A percentile compares a stretch with the other conserved stretches of the same genome.
These are phyloP conservation scores for Ectropis crepuscularia DNA, from an alignment of 2,888 invertebrate species.

Conservation along the genomic window DNA sequence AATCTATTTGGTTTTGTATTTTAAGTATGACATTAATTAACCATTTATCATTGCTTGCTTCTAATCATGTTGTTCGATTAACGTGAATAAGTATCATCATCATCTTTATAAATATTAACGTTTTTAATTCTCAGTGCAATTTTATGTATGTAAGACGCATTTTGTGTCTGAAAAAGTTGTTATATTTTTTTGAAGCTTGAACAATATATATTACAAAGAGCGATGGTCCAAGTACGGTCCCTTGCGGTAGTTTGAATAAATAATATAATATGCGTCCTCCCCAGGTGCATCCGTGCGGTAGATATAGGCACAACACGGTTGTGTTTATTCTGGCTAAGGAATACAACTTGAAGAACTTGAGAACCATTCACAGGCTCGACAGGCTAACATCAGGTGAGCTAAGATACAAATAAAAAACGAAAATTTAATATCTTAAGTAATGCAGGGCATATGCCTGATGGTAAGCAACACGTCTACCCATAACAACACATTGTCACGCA, in stretches of 20 bases:
- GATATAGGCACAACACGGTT: slow-evolving; percentile 98
- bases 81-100: slow-evolving; percentile 5
- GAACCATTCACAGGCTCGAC: slow-evolving; percentile 98
- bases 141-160: not conserved
- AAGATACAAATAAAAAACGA: not conserved
- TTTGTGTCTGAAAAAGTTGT: not conserved
- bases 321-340: slow-evolving; percentile 98
- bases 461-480: no score
- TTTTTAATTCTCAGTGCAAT: slow-evolving; percentile 7
- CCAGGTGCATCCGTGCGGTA: slow-evolving; percentile 98
- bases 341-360: slow-evolving; percentile 95
- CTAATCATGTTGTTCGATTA: slow-evolving; percentile 29
- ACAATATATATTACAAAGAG: slow-evolving; percentile 15
- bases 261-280: slow-evolving; percentile 41
- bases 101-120: slow-evolving; percentile 3
- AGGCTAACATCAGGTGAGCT: slow-evolving; percentile 94
- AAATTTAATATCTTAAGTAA: no score
- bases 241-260: slow-evolving; percentile 24
- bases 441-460: no score
- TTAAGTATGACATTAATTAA: slow-evolving; percentile 10
- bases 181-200: not conserved
- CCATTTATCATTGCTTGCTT: slow-evolving; percentile 35
- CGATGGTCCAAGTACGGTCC: slow-evolving; percentile 6
- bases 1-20: slow-evolving; percentile 19
- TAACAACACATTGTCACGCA: no score